Base-by-base conservation (phyloP, 2,113 vertebrate species). In the Epinephelus fuscoguttatus region DNA sequence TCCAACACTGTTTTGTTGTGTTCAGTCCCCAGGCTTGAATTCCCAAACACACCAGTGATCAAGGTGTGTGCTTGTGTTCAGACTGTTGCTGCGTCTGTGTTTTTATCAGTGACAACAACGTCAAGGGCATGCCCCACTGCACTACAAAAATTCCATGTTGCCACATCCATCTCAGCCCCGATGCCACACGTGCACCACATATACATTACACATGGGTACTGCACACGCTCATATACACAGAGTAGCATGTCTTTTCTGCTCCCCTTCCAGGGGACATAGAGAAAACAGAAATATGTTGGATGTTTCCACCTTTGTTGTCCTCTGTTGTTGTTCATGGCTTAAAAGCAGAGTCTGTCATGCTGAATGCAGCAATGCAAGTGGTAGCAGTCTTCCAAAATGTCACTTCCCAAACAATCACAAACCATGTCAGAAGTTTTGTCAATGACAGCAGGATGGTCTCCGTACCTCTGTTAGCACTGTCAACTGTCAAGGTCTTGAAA, bases 401-500 rank as follows among this genome's bases (percentile, higher is more conserved):
- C 75, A 89, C 33, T 82, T 80, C 47, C 50, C 81, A 70, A 85
- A 89, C 78, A 85, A 67, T 60, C 80, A 78, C 66, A 78, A 86
- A 75, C 76, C 37, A n/a, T 70, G 61, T 84, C 52, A 75, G 84
- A 86, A 87, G 78, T 89, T 84, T 74, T 30, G 70, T 84, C 75
- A 76, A 14, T 88, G 82, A 84, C 75, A 75, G 60, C 61, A 74
- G 67, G 70, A 66, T 62, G 76, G 81, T 64, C 69, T 47, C 67
- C 18, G 10, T 76, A 74, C 64, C 66, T 80, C 61, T 84, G 79
- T 81, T 80, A 69, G 66, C 55, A 25, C 45, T 75, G 74, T 77
- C 78, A 78, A 64, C 83, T 86, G 89, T 88, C 89, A 88, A 92
- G 92, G 87, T 90, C 90, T 91, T 90, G 81, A 78, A 91, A 91